A percentile compares a stretch with the other conserved stretches of the same genome.
Evolutionary conservation across 2,113 vertebrate genomes (phyloP).

Genomic region (Trichomycterus rosablanca): DNA sequence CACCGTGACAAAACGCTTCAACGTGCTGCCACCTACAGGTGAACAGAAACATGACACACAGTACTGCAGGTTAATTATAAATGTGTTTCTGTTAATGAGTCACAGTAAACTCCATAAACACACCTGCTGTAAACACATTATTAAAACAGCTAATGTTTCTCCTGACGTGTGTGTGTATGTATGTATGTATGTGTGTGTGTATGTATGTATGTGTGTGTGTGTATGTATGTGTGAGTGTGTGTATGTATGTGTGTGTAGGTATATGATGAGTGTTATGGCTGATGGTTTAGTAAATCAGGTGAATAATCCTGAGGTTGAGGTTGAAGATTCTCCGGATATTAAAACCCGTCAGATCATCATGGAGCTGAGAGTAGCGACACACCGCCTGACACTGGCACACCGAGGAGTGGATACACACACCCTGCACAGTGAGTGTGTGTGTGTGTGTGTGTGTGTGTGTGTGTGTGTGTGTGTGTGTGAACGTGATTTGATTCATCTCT

Average conservation of each 20-base stretch:
- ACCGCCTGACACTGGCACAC: constrained; percentile 74
- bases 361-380: constrained; percentile 77
- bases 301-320: constrained; percentile 79
- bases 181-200: not conserved
- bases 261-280: constrained; percentile 73
- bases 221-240: constrained; percentile 19
- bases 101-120: too few relatives aligned
- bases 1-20: too few relatives aligned
- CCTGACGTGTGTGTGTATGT: constrained; percentile 14
- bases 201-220: not conserved
- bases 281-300: constrained; percentile 73
- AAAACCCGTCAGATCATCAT: constrained; percentile 74
- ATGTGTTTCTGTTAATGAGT: too few relatives aligned
- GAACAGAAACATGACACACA: too few relatives aligned
- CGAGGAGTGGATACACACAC: constrained; percentile 75
- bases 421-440: constrained; percentile 67
- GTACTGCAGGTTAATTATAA: too few relatives aligned
- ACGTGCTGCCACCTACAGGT: too few relatives aligned
- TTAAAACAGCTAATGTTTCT: too few relatives aligned
- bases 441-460: not conserved
- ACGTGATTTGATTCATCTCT: too few relatives aligned
- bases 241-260: constrained; percentile 55
- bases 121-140: too few relatives aligned
- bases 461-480: not conserved
- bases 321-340: constrained; percentile 70